Base-by-base conservation (phyloP, 2,113 vertebrate species). In the Pyrgilauda ruficollis region DNA sequence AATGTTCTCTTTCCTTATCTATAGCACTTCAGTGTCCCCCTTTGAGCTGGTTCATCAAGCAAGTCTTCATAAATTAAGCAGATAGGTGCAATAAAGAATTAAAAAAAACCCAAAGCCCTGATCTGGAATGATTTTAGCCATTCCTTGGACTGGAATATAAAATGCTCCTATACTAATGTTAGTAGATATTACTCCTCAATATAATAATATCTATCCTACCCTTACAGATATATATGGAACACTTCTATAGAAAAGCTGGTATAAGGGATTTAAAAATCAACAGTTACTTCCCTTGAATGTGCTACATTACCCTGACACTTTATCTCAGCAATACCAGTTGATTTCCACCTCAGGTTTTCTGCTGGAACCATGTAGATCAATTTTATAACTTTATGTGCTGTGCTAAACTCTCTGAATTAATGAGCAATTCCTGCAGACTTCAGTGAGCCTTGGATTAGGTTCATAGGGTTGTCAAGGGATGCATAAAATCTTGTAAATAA, bases 401-500 rank as follows among this genome's bases (percentile, higher is more conserved):
- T 90, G 88, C 83, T 76, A 94, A 90, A 76, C 50, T 93, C 82
- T 88, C 55, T 78, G 76, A 94, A 74, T 86, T 94, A 93, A 95
- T 70, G 58, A 94, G 68, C 26, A 46, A 27, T 91, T 94, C 84
- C 72, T 90, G 75, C 53, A 91, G 92, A 87, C 82, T 95, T 85
- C 58, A 50, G 74, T 90, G 88, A 90, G 50, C 55, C 53, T 88
- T 90, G 75, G 62, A 74, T 92, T 59, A 88, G 59, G 78, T 91
- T 93, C 69, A 73, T 3, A 41, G 83, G 22, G 72, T 63, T 86
- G 46, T 80, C 89, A 90, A 84, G 41, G 44, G 83, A 75, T 93
- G 86, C 94, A 93, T 93, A 84, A 94, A 74, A 72, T 93, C 80
- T 92, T 84, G 80, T 92, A 93, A 93, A 93, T 94, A 90, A 95